A percentile compares a stretch with the other conserved stretches of the same genome.
Conservation (phyloP, 2,888 invertebrate species). For the Caenorhabditis virilis region DNA sequence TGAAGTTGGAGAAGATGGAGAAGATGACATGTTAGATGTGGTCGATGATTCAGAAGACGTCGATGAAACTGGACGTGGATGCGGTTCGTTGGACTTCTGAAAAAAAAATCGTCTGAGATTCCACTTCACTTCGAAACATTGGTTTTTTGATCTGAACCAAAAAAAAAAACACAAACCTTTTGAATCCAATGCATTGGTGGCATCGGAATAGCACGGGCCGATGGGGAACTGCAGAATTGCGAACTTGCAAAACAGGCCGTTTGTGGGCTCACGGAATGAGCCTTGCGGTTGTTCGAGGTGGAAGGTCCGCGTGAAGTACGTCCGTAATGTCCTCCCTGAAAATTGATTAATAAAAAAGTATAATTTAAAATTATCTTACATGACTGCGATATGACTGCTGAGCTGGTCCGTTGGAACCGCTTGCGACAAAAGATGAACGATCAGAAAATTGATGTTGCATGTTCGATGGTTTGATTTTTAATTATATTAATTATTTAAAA, state of each 20-base stretch:
- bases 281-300: constrained; percentile 13
- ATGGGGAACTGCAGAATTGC: constrained; percentile 21
- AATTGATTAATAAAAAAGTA: no score
- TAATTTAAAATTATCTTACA: no score
- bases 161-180: constrained; percentile 15
- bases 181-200: constrained; percentile 30
- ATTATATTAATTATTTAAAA: background rate
- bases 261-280: constrained; percentile 32
- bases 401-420: background rate
- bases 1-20: constrained; percentile 10
- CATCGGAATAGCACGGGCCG: constrained; percentile 31
- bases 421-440: constrained; percentile 2
- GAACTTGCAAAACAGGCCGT: constrained; percentile 17
- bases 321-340: no score
- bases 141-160: background rate
- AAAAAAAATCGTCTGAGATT: no score
- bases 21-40: constrained; percentile 24
- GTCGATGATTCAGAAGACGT: constrained; percentile 6
- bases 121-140: background rate
- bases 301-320: background rate
- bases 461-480: background rate
- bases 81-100: no score
- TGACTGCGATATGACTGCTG: background rate
- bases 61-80: no score
- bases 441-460: background rate